Percentiles rank a stretch among this genome's conserved stretches.
Conservation (phyloP, 2,888 invertebrate genomes). For the Gonocerus acuteangulatus region DNA sequence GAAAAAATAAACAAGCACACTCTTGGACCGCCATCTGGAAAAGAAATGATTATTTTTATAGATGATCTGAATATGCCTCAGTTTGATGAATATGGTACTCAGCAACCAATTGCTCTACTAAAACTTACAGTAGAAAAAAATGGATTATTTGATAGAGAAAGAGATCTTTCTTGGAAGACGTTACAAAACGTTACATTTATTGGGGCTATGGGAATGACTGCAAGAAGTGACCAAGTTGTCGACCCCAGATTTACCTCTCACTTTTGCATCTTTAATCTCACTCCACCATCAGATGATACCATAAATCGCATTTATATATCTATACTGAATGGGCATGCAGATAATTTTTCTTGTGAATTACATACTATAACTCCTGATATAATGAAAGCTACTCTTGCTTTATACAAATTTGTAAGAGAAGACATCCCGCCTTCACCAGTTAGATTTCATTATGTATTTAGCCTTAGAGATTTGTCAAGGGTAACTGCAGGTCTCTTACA, state of each 20-base stretch:
- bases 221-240: slow-evolving; percentile 82
- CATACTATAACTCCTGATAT: slow-evolving; percentile 57
- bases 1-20: slow-evolving; percentile 86
- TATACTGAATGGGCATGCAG: slow-evolving; percentile 70
- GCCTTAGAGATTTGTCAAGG: slow-evolving; percentile 80
- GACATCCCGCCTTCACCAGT: slow-evolving; percentile 82
- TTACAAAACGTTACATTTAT: slow-evolving; percentile 73
- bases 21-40: slow-evolving; percentile 84
- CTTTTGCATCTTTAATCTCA: slow-evolving; percentile 80
- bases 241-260: slow-evolving; percentile 86
- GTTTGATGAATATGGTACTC: slow-evolving; percentile 82
- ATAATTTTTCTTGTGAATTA: slow-evolving; percentile 59
- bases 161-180: slow-evolving; percentile 82
- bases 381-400: slow-evolving; percentile 67
- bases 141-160: slow-evolving; percentile 82
- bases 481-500: slow-evolving; percentile 73
- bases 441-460: slow-evolving; percentile 92
- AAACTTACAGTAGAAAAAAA: slow-evolving; percentile 81
- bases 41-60: slow-evolving; percentile 79
- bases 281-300: slow-evolving; percentile 70
- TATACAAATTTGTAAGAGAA: slow-evolving; percentile 52
- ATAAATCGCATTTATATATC: slow-evolving; percentile 73
- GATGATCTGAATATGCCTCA: slow-evolving; percentile 94
- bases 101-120: slow-evolving; percentile 87
- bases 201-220: slow-evolving; percentile 79